A percentile compares a stretch with the other conserved stretches of the same genome.
Evolutionary conservation across 2,888 invertebrate species (phyloP).

Genomic region (Eupithecia pulchellata): DNA sequence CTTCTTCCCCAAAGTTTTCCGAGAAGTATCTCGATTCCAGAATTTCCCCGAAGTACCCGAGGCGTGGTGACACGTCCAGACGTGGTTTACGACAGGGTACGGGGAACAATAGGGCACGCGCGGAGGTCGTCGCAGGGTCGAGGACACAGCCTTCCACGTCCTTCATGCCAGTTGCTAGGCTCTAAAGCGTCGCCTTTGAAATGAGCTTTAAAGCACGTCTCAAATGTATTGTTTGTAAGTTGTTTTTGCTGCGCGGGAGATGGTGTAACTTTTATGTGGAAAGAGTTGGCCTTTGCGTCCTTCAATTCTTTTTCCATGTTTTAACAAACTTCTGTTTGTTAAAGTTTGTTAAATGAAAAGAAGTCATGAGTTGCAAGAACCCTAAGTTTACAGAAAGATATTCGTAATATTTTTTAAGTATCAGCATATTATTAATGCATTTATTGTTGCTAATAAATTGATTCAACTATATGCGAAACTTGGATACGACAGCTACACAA

Average conservation of each 20-base stretch:
- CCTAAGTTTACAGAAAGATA: neutral
- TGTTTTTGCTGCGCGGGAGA: constrained; percentile 18
- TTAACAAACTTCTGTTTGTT: no score
- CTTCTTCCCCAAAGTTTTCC: constrained; percentile 29
- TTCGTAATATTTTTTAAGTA: no score
- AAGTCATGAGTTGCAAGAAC: neutral
- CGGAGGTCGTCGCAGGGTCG: constrained; percentile 73
- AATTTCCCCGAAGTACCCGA: constrained; percentile 42
- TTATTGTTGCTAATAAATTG: neutral
- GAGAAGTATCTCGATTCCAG: constrained; percentile 29
- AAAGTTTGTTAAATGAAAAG: constrained; percentile 3
- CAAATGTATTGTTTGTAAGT: constrained; percentile 29
- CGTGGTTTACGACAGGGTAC: constrained; percentile 59
- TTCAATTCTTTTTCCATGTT: constrained; percentile 22
- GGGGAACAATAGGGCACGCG: constrained; percentile 75
- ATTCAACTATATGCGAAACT: neutral
- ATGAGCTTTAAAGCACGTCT: constrained; percentile 38
- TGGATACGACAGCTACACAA: neutral
- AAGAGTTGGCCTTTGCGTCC: constrained; percentile 27
- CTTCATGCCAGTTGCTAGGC: constrained; percentile 58
- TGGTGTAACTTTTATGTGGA: constrained; percentile 23
- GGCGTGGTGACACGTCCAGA: constrained; percentile 40
- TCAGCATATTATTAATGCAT: neutral
- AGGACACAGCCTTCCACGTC: constrained; percentile 76
- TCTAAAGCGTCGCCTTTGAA: constrained; percentile 42